Conservation (phyloP, 2,888 invertebrate genomes). For the Acronicta alni region DNA sequence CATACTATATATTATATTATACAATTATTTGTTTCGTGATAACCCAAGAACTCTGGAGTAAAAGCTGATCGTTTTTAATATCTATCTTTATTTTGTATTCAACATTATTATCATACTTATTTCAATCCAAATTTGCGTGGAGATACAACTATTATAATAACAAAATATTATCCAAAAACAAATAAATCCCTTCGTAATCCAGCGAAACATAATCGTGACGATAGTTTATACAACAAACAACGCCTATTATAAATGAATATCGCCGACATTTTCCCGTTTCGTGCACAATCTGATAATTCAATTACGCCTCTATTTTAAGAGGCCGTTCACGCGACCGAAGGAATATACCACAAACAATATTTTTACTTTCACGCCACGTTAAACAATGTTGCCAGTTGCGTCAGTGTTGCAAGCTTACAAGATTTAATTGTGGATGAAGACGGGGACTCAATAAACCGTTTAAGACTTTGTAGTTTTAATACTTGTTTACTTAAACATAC, state of each 20-base stretch:
- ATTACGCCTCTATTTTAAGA: constrained; percentile 56
- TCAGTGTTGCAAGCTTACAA: constrained; percentile 48
- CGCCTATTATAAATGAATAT: constrained; percentile 50
- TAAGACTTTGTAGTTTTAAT: constrained; percentile 28
- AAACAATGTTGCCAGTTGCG: constrained; percentile 31
- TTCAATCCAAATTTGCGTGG: too few relatives aligned
- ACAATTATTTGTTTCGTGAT: too few relatives aligned
- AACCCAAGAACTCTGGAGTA: too few relatives aligned
- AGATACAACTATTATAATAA: not conserved
- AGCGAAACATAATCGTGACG: constrained; percentile 46
- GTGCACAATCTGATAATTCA: constrained; percentile 61
- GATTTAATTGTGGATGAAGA: constrained; percentile 42
- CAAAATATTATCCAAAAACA: constrained; percentile 21
- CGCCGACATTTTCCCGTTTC: constrained; percentile 51
- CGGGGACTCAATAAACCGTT: constrained; percentile 14
- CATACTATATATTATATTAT: too few relatives aligned
- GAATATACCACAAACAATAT: constrained; percentile 53
- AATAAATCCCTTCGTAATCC: constrained; percentile 40
- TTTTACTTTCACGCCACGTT: constrained; percentile 52
- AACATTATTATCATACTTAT: too few relatives aligned
- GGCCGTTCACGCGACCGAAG: constrained; percentile 48
- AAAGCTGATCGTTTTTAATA: too few relatives aligned
- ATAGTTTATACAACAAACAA: constrained; percentile 52
- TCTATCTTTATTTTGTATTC: too few relatives aligned
- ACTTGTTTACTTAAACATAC: constrained; percentile 5